Conservation (phyloP, 2,113 vertebrate genomes). For the Cryptomyrus ogoouensis region DNA sequence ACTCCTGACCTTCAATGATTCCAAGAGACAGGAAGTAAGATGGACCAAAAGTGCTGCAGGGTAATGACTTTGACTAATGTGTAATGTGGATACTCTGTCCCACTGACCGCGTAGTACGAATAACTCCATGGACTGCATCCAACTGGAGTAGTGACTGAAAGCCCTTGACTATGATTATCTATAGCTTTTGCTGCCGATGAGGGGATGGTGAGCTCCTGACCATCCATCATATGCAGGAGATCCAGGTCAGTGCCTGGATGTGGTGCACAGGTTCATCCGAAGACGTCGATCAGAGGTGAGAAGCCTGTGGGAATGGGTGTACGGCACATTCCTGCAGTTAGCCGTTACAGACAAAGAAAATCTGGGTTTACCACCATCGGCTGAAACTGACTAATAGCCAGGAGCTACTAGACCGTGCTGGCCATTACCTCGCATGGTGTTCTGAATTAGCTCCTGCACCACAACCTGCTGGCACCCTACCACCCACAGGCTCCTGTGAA, state of each 20-base stretch:
- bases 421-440: not conserved
- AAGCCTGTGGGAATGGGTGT: not conserved
- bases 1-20: not conserved
- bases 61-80: not conserved
- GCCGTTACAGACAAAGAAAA: not conserved
- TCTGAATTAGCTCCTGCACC: not conserved
- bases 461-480: not conserved
- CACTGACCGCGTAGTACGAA: not conserved
- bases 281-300: not conserved
- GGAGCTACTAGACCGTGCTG: not conserved
- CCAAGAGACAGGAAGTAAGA: not conserved
- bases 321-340: not conserved
- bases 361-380: not conserved
- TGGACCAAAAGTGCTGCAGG: not conserved
- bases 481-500: not conserved
- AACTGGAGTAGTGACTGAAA: not conserved
- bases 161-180: not conserved
- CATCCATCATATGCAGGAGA: not conserved
- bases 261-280: not conserved
- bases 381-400: not conserved
- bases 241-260: not conserved
- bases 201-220: not conserved
- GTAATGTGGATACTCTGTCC: not conserved
- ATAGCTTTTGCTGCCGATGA: not conserved
- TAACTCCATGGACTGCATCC: not conserved